Conservation (phyloP, 2,888 invertebrate species). For the Heteromurus nitidus region DNA sequence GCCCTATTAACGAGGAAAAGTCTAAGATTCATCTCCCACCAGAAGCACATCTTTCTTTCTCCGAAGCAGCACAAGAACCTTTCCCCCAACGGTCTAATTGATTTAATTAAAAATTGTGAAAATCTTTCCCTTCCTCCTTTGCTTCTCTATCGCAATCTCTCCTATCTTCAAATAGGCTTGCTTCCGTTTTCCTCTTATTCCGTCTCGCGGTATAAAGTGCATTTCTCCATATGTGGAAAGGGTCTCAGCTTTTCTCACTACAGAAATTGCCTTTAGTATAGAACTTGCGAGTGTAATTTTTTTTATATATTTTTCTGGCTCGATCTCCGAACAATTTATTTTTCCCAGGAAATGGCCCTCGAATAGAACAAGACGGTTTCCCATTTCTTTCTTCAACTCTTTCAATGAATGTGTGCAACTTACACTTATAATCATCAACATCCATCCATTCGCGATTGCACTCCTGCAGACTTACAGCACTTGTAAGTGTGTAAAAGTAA, state of each 20-base stretch:
- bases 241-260: constrained; percentile 3
- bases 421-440: constrained; percentile 2
- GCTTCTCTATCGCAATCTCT: neutral
- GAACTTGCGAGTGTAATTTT: constrained; percentile 35
- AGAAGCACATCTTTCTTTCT: constrained; percentile 23
- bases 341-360: constrained; percentile 14
- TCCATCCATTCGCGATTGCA: neutral
- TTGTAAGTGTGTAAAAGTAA: constrained; percentile 5
- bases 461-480: constrained; percentile 3
- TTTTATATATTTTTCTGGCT: constrained; percentile 26
- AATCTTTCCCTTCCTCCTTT: constrained; percentile 35
- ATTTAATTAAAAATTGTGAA: constrained; percentile 64
- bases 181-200: too few relatives aligned
- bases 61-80: constrained; percentile 38
- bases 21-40: constrained; percentile 51
- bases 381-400: neutral
- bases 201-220: too few relatives aligned
- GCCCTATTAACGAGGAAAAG: constrained; percentile 52
- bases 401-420: constrained; percentile 18
- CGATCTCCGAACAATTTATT: constrained; percentile 49
- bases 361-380: neutral
- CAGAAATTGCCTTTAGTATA: constrained; percentile 29
- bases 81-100: constrained; percentile 62
- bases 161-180: too few relatives aligned
- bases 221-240: too few relatives aligned